Conservation (phyloP, 2,113 vertebrate species). For the Xiphorhynchus elegans region DNA sequence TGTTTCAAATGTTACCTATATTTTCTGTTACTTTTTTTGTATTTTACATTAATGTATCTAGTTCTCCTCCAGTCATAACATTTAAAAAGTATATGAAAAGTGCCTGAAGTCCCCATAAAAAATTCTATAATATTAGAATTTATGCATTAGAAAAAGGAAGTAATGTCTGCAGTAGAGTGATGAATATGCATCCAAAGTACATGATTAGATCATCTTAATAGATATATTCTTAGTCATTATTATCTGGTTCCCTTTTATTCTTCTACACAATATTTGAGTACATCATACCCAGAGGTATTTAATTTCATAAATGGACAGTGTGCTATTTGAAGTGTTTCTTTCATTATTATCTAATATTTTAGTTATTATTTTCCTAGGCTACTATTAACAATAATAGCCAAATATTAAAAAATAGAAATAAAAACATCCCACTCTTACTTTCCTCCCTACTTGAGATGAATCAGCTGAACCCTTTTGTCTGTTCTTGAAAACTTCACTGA, state of each 20-base stretch:
- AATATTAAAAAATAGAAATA: neutral
- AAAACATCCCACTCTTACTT: neutral
- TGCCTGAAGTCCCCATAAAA: neutral
- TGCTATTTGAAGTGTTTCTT: slow-evolving; percentile 14
- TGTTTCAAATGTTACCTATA: neutral
- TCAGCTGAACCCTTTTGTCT: neutral
- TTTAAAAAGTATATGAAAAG: neutral
- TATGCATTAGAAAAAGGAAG: neutral
- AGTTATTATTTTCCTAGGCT: neutral
- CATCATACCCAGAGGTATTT: slow-evolving; percentile 2
- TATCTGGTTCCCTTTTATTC: neutral
- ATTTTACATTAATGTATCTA: neutral
- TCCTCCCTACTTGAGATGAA: neutral
- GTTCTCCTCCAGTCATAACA: neutral
- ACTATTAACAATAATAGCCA: neutral
- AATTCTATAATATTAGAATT: neutral
- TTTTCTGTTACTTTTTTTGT: neutral
- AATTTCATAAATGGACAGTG: neutral
- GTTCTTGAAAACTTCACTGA: neutral
- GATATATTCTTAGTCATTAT: slow-evolving; percentile 8
- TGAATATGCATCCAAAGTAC: neutral
- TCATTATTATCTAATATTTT: slow-evolving; percentile 34
- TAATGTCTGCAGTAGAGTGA: neutral
- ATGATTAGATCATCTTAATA: neutral
- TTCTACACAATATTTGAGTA: neutral